Evolutionary conservation across 1,140 invertebrate species (phyloP).

Genomic region (Helicoverpa armigera): DNA sequence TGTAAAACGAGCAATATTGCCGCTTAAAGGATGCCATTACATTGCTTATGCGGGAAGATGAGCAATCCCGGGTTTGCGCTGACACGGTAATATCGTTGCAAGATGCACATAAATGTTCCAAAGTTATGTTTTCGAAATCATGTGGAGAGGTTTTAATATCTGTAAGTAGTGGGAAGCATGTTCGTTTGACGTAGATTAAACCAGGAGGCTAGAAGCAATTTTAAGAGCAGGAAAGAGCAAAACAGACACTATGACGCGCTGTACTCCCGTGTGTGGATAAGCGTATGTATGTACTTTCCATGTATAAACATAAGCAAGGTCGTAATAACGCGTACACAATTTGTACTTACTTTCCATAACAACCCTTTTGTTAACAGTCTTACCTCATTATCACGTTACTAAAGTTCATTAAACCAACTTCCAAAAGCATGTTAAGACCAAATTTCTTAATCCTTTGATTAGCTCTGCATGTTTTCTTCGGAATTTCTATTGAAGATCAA

Average conservation of each 20-base stretch:
- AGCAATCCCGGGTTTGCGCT: conserved; percentile 14
- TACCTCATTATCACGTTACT: neutral
- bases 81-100: neutral
- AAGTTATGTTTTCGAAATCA: too few species aligned
- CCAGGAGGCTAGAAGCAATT: too few species aligned
- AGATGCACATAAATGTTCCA: neutral
- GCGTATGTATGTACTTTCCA: too few species aligned
- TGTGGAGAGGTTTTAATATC: too few species aligned
- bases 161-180: too few species aligned
- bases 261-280: too few species aligned
- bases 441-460: conserved; percentile 31
- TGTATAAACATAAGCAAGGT: too few species aligned
- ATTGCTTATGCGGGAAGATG: conserved; percentile 34
- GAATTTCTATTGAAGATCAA: conserved; percentile 31
- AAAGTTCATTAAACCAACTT: conserved; percentile 2
- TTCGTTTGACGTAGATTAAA: too few species aligned
- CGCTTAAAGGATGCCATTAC: conserved; percentile 23
- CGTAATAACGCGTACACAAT: too few species aligned
- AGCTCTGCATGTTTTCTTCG: conserved; percentile 29
- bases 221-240: too few species aligned
- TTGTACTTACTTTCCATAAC: too few species aligned
- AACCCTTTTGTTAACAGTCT: neutral
- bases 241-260: too few species aligned
- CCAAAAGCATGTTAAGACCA: neutral
- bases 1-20: conserved; percentile 39